Evolutionary conservation across 2,888 invertebrate genomes (phyloP), one percentile per base, ranked within the genome.

Genomic region (Reticulitermes lucifugus): DNA sequence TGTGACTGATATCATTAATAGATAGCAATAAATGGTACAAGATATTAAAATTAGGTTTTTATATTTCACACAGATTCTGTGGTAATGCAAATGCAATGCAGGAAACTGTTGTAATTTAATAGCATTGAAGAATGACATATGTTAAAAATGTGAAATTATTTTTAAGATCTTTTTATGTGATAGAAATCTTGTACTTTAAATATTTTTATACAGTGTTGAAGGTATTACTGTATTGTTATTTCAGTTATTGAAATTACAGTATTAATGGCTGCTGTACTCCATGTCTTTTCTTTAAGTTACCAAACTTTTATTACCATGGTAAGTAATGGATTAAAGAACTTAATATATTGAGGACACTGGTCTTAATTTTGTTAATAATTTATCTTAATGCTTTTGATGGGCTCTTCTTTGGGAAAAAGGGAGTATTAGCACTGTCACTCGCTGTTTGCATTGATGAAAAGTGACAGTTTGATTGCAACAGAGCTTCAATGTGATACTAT

Each of bases 191-290:
- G 81, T 81, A 81, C 81, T 65, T 60, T 81, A 35, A 29, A 81
- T 55, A 81, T 81, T 55, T 81, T 79, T 81, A 60, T 81, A 81
- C 70, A 81, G 81, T n/a, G 70, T 70, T n/a, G 70, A 43, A 81
- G 70, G 46, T 81, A 81, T 81, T 81, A 43, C 51, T 79, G 51
- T 79, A 55, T 29, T 70, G 22, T 81, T 22, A 43, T 81, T 59
- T 22, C n/a, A 81, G 7, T 6, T 21, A 43, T 22, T 81, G n/a
- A 60, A 46, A 65, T 55, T 65, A 81, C 81, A 81, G 81, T 65
- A 81, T 81, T 81, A 81, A 43, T 55, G 18, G 46, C 29, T 81
- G 70, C 77, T 88, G 12, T 83, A 46, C 25, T 18, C 9, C 25
- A n/a, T n/a, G 65, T 65, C n/a, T 25, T 25, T 65, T 4, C 25